A percentile compares a stretch with the other conserved stretches of the same genome.
Evolutionary conservation across 92 coral and sea anemone genomes (phyloP).

Genomic region (Palythoa heliodiscus): DNA sequence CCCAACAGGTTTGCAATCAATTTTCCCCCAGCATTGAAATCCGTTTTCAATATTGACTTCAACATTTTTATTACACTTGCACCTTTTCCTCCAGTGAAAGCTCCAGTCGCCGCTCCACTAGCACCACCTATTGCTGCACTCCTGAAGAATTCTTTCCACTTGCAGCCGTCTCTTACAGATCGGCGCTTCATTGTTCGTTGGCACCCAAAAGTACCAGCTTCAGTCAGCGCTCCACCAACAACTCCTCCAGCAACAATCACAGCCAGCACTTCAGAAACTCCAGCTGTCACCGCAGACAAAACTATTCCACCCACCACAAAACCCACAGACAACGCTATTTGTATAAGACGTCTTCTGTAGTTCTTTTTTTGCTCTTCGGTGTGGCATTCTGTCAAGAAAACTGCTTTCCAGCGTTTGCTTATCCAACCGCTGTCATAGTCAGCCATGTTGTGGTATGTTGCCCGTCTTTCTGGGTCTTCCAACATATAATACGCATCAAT

Average conservation of each 20-base stretch:
- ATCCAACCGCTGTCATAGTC: slow-evolving; percentile 67
- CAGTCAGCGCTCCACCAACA: slow-evolving; percentile 21
- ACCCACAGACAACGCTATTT: slow-evolving; percentile 27
- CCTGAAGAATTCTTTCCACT: slow-evolving; percentile 15
- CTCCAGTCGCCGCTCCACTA: too few species aligned
- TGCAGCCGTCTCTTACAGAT: slow-evolving; percentile 43
- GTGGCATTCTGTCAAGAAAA: slow-evolving; percentile 58
- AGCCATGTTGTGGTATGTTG: slow-evolving; percentile 47
- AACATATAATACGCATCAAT: slow-evolving; percentile 48
- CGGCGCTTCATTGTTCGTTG: slow-evolving; percentile 22
- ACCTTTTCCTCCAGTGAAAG: too few species aligned
- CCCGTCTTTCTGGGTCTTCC: slow-evolving; percentile 42
- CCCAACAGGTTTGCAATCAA: too few species aligned
- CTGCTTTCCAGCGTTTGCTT: slow-evolving; percentile 31
- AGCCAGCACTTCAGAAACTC: too few species aligned
- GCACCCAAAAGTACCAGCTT: slow-evolving; percentile 6
- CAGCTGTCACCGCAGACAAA: slow-evolving; percentile 27
- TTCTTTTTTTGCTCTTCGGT: slow-evolving; percentile 47
- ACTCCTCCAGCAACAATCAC: slow-evolving; percentile 8
- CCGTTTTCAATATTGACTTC: too few species aligned
- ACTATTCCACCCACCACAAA: slow-evolving; percentile 26
- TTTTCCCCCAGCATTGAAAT: too few species aligned
- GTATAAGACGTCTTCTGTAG: slow-evolving; percentile 15
- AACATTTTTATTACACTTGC: too few species aligned
- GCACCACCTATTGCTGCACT: slow-evolving; percentile 12